A percentile compares a stretch with the other conserved stretches of the same genome.
Conservation (phyloP, 2,113 vertebrate genomes). For the Pongo pygmaeus region DNA sequence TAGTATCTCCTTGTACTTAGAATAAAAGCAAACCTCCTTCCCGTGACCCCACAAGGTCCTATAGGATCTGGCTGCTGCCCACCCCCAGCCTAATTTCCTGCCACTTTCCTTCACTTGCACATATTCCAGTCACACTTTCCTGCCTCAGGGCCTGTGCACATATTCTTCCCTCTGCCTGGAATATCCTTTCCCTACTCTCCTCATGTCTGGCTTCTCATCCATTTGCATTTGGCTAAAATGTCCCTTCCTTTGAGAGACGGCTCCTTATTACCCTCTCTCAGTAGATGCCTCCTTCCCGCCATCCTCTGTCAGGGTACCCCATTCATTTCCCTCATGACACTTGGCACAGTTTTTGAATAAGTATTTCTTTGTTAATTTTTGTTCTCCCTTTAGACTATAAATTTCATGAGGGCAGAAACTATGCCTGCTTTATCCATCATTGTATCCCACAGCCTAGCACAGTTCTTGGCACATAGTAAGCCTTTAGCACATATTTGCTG, state of each 20-base stretch:
- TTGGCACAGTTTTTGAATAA: background rate
- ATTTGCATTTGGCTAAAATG: background rate
- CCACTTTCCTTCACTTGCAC: background rate
- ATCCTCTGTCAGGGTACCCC: background rate
- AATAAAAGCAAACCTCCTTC: background rate
- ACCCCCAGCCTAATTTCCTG: background rate
- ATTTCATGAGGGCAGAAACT: background rate
- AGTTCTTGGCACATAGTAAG: too few species aligned
- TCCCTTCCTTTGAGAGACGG: background rate
- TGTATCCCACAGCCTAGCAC: background rate
- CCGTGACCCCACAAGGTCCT: background rate
- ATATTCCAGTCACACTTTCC: background rate
- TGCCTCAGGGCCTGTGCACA: background rate
- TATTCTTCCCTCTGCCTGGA: background rate
- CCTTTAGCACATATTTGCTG: background rate
- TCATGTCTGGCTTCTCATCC: background rate
- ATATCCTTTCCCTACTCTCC: background rate
- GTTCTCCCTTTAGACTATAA: background rate
- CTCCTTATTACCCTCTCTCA: background rate
- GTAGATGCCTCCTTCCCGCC: background rate
- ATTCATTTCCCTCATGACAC: background rate
- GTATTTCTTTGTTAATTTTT: background rate
- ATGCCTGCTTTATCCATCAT: background rate
- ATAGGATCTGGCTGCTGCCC: background rate
- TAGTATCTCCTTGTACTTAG: background rate